Conservation (phyloP, 37 sponge, comb jelly and placozoan genomes). For the Theonella swinhoei region DNA sequence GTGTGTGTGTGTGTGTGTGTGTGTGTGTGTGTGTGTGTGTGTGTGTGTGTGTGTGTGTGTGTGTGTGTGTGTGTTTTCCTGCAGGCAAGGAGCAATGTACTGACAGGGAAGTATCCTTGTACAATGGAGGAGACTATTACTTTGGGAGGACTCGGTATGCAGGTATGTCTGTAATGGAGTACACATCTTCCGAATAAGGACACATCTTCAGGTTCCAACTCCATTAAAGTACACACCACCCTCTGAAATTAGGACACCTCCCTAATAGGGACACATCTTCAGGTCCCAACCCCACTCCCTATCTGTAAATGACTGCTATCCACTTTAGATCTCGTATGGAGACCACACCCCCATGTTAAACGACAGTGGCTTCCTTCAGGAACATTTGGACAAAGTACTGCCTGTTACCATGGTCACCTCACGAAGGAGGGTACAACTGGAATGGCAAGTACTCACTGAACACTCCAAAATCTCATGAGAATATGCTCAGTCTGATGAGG, state of each 20-base stretch:
- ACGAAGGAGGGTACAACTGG: conserved; percentile 34
- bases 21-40: too few species aligned
- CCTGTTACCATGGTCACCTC: conserved; percentile 33
- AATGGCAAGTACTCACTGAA: conserved; percentile 39
- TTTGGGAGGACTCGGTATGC: conserved; percentile 60
- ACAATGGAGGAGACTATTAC: conserved; percentile 62
- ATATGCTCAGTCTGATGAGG: too few species aligned
- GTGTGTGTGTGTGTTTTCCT: too few species aligned
- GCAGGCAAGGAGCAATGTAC: conserved; percentile 58
- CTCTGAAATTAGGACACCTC: background rate
- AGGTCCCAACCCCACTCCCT: background rate
- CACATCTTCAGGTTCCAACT: background rate
- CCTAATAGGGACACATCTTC: background rate
- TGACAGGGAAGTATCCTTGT: conserved; percentile 71
- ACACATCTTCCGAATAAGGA: background rate
- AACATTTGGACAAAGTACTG: conserved; percentile 18
- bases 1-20: too few species aligned
- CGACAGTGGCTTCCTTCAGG: conserved; percentile 44
- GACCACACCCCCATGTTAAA: conserved; percentile 39
- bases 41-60: too few species aligned
- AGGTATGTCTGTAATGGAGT: too few species aligned
- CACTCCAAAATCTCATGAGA: conserved; percentile 45
- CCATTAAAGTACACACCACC: background rate
- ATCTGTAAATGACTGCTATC: background rate
- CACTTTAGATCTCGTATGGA: conserved; percentile 37